These are phyloP conservation scores for Batillaria attramentaria DNA, from an alignment of 1,140 invertebrate genomes.

Conservation along the genomic window DNA sequence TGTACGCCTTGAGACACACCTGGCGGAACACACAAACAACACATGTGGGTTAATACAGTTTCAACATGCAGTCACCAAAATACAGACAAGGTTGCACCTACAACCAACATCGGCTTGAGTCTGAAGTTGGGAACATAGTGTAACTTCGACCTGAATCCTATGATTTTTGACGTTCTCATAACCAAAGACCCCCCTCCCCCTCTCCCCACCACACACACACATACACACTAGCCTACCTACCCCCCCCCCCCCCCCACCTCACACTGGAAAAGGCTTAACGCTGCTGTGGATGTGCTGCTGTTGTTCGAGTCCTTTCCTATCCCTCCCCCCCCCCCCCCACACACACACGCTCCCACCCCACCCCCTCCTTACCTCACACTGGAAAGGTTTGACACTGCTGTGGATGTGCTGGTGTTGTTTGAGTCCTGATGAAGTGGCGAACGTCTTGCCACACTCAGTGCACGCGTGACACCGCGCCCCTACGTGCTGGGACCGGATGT, in stretches of 20 bases:
- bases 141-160: neutral
- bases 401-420: constrained; percentile 99
- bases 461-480: constrained; percentile 95
- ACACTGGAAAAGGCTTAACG: constrained; percentile 94
- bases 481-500: constrained; percentile 94
- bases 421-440: constrained; percentile 95
- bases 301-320: constrained; percentile 88
- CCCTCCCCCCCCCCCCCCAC: neutral
- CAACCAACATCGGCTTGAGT: too few relatives aligned
- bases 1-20: constrained; percentile 89
- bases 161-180: neutral
- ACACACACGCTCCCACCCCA: neutral
- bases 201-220: neutral
- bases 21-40: constrained; percentile 31
- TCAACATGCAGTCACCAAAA: too few relatives aligned
- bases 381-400: constrained; percentile 97
- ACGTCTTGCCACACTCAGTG: constrained; percentile 98
- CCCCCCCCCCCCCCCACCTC: constrained; percentile 47
- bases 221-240: neutral
- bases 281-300: constrained; percentile 99
- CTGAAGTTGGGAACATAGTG: too few relatives aligned
- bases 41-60: too few relatives aligned
- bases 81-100: too few relatives aligned
- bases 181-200: neutral
- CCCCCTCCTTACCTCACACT: constrained; percentile 73